A percentile compares a stretch with the other conserved stretches of the same genome.
Conservation (phyloP, 2,888 invertebrate genomes). For the Drosophila glabriapex region DNA sequence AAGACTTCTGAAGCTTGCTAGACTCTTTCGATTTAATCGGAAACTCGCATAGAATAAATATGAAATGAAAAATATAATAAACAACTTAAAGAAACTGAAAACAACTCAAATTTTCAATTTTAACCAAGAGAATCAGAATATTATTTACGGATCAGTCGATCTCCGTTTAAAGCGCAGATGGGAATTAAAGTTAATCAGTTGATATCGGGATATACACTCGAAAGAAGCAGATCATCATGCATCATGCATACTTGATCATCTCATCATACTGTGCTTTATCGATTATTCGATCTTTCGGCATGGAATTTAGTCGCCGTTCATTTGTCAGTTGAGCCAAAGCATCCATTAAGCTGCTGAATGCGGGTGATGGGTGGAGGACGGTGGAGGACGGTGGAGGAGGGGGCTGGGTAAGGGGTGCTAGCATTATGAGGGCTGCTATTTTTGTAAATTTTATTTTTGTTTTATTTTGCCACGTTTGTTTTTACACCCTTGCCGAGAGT, state of each 20-base stretch:
- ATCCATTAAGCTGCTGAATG: not conserved
- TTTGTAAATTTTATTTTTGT: slow-evolving; percentile 17
- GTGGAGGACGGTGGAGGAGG: not conserved
- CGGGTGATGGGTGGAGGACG: not conserved
- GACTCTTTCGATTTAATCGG: not conserved
- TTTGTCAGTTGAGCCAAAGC: not conserved
- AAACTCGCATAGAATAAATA: not conserved
- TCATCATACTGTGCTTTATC: slow-evolving; percentile 1
- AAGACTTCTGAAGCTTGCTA: not conserved
- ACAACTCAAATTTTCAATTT: not conserved
- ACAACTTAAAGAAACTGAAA: not conserved
- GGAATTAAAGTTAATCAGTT: not conserved
- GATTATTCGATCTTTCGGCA: slow-evolving; percentile 21
- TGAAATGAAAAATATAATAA: not conserved
- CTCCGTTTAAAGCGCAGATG: not conserved
- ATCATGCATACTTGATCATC: not conserved
- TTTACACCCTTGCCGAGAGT: not conserved
- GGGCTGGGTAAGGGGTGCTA: slow-evolving; percentile 1
- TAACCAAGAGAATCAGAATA: not conserved
- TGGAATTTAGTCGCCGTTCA: not conserved
- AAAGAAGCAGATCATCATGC: not conserved
- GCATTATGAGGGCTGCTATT: slow-evolving; percentile 22
- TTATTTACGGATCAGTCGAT: not conserved
- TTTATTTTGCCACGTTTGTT: slow-evolving; percentile 28
- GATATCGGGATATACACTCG: not conserved